These are phyloP conservation scores for Leucophenga maculata DNA, from an alignment of 2,888 invertebrate species.

Conservation along the genomic window DNA sequence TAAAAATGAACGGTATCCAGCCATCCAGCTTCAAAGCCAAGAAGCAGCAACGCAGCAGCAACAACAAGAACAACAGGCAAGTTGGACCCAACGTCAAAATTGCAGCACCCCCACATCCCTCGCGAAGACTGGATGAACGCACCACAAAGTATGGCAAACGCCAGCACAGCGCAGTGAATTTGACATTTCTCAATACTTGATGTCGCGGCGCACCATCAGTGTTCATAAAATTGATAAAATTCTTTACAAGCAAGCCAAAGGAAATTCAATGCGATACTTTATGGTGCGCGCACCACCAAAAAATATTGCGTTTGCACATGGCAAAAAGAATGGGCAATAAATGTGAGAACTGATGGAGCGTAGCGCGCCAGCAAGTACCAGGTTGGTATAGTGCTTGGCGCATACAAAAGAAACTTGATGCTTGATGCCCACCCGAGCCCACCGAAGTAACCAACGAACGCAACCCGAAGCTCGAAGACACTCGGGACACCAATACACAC, in stretches of 20 bases:
- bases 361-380: conserved; percentile 57
- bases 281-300: conserved; percentile 52
- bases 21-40: conserved; percentile 56
- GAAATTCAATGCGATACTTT: conserved; percentile 54
- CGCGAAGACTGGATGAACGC: conserved; percentile 46
- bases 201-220: conserved; percentile 51
- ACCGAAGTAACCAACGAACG: no score
- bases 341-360: conserved; percentile 55
- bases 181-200: conserved; percentile 71
- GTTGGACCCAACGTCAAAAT: conserved; percentile 35
- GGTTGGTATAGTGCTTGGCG: conserved; percentile 41
- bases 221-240: background rate
- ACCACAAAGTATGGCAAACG: conserved; percentile 66
- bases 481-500: no score
- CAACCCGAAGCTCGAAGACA: no score
- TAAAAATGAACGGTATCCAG: no score
- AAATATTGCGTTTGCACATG: conserved; percentile 46
- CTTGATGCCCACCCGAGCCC: conserved; percentile 54
- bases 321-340: conserved; percentile 35
- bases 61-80: no score
- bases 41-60: no score
- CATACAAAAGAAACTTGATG: conserved; percentile 40
- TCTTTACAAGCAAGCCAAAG: conserved; percentile 33
- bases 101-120: conserved; percentile 55
- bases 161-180: conserved; percentile 57